phyloP scores from a whole-genome alignment of 2,797 vertebrate species.

The Gymnothorax reevesii region DNA sequence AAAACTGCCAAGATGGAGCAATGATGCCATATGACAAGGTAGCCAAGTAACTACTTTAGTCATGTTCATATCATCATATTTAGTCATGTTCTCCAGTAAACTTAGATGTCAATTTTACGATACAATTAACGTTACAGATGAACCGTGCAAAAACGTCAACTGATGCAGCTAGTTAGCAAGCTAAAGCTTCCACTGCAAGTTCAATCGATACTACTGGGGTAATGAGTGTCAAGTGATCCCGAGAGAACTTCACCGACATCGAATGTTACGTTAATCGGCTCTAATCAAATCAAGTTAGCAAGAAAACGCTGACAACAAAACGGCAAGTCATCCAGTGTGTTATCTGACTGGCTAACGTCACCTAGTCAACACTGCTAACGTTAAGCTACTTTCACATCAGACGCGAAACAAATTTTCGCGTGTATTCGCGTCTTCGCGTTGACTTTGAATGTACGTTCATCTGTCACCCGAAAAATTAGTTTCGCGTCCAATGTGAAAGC shows the following conservation, averaged over 20 bases:
- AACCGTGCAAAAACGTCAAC: not conserved
- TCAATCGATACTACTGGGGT: not conserved
- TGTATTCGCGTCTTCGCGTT: no score
- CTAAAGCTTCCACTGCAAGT: no score
- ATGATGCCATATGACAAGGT: not conserved
- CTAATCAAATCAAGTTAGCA: not conserved
- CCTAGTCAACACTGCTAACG: not conserved
- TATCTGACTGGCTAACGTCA: not conserved
- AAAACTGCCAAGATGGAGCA: not conserved
- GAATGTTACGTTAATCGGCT: no score
- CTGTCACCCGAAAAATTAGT: no score
- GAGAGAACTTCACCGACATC: not conserved
- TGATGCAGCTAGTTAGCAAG: not conserved
- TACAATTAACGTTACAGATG: not conserved
- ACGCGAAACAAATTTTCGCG: no score
- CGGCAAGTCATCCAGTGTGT: not conserved
- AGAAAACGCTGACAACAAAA: not conserved
- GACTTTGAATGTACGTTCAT: no score
- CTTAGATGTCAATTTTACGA: no score
- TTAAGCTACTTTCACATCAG: not conserved
- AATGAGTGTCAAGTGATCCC: not conserved
- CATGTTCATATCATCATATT: not conserved
- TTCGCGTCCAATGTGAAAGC: no score
- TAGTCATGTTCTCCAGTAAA: no score
- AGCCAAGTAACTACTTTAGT: not conserved